Evolutionary conservation across 2,888 invertebrate species (phyloP).

Genomic region (Napeogenes sylphis): DNA sequence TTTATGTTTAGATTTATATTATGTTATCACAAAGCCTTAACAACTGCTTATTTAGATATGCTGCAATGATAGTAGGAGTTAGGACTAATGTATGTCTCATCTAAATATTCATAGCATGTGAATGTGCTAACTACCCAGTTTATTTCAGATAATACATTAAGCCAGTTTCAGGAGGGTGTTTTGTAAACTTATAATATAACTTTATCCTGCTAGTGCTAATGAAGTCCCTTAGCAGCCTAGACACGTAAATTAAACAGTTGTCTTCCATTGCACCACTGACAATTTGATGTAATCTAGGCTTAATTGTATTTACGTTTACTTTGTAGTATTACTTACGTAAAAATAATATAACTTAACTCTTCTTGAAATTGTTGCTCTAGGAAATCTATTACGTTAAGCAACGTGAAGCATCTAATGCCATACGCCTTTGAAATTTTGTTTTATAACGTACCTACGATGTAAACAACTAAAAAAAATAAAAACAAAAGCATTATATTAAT

Average conservation of each 20-base stretch:
- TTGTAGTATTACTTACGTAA: too few species aligned
- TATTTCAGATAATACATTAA: neutral
- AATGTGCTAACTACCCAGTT: neutral
- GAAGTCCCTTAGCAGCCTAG: neutral
- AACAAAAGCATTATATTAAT: too few species aligned
- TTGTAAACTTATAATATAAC: slow-evolving; percentile 1
- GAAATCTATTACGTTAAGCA: too few species aligned
- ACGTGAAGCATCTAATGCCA: too few species aligned
- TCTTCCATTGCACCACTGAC: too few species aligned
- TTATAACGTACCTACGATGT: too few species aligned
- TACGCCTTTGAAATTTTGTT: too few species aligned
- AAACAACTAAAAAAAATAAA: too few species aligned
- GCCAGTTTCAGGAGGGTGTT: neutral
- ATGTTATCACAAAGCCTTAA: neutral
- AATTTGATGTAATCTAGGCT: too few species aligned
- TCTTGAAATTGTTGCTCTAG: too few species aligned
- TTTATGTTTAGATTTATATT: neutral
- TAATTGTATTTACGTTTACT: too few species aligned
- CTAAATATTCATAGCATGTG: slow-evolving; percentile 3
- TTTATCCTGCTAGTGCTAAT: neutral
- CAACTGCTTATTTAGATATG: neutral
- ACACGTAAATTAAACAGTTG: neutral
- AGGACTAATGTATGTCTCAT: neutral
- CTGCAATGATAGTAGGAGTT: neutral
- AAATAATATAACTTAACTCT: too few species aligned